Conservation (phyloP, 2,113 vertebrate genomes). For the Trichechus manatus region DNA sequence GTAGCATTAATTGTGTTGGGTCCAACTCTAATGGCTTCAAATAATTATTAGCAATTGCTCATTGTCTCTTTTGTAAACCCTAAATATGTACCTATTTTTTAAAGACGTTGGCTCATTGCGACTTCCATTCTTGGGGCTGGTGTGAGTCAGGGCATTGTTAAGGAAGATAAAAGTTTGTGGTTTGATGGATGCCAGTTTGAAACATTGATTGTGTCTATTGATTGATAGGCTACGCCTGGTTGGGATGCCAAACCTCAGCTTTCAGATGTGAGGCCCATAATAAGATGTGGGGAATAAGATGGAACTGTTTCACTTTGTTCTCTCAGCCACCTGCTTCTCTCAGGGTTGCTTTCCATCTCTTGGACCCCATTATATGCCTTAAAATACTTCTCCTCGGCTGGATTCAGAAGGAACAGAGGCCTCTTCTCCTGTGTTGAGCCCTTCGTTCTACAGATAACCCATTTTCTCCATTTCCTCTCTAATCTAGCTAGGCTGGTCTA, state of each 20-base stretch:
- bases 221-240: background rate
- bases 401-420: background rate
- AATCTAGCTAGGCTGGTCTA: background rate
- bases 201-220: background rate
- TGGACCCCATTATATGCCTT: background rate
- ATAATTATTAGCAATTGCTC: constrained; percentile 77
- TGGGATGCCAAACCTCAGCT: background rate
- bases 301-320: background rate
- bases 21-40: constrained; percentile 68
- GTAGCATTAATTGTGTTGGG: constrained; percentile 67
- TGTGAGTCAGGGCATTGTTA: constrained; percentile 40
- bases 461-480: background rate
- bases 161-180: background rate
- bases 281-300: background rate
- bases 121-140: constrained; percentile 40
- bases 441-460: background rate
- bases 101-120: constrained; percentile 58
- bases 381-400: background rate
- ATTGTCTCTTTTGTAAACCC: constrained; percentile 77
- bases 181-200: background rate
- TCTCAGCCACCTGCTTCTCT: background rate
- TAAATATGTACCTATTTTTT: constrained; percentile 78
- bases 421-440: background rate
- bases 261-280: constrained; percentile 14
- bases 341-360: background rate